phyloP scores from a whole-genome alignment of 2,797 vertebrate genomes.

The Kryptolebias ocellatus region DNA sequence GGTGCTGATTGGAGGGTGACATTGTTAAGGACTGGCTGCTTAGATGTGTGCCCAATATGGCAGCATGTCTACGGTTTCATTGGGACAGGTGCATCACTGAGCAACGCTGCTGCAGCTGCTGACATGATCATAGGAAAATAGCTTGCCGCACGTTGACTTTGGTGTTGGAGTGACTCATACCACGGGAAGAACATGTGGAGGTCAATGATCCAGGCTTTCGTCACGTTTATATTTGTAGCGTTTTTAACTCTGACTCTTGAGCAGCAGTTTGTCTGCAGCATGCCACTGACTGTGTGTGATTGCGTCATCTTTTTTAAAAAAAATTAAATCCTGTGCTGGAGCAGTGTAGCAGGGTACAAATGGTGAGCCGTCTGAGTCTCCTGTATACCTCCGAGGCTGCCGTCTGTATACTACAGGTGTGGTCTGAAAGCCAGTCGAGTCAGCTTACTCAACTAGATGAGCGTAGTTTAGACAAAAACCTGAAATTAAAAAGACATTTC shows the following conservation, averaged over 20 bases:
- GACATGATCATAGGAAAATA: constrained; percentile 23
- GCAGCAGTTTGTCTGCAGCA: no score
- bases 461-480: constrained; percentile 5
- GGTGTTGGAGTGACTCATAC: neutral
- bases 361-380: neutral
- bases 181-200: neutral
- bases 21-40: neutral
- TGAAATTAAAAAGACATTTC: constrained; percentile 7
- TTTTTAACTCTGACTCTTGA: neutral
- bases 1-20: no score
- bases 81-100: constrained; percentile 39
- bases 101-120: neutral
- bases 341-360: neutral
- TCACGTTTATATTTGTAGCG: neutral
- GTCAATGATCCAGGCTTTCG: neutral
- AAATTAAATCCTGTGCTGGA: neutral
- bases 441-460: constrained; percentile 44
- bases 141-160: constrained; percentile 5
- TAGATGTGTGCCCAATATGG: neutral
- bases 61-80: neutral
- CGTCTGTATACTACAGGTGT: constrained; percentile 24
- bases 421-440: neutral
- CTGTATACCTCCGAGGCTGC: neutral
- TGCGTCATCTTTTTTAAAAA: no score
- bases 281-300: neutral